A percentile compares a stretch with the other conserved stretches of the same genome.
Conservation (phyloP, 1,140 invertebrate genomes). For the Leucophenga varia region DNA sequence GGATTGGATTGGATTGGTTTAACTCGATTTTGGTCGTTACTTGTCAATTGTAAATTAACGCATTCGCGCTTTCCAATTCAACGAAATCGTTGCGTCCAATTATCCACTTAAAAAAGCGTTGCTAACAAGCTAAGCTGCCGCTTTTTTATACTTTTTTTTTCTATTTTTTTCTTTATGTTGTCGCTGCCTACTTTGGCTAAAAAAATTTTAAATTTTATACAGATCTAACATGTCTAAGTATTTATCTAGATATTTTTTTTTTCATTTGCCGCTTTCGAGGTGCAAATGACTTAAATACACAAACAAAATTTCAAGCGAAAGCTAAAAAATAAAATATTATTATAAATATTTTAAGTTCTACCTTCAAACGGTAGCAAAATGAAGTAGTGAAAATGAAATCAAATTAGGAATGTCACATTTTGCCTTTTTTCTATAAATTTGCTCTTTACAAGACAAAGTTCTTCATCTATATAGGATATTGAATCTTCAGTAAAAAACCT, state of each 20-base stretch:
- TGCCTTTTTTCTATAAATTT: too few species aligned
- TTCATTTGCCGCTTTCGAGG: background rate
- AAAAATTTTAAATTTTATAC: background rate
- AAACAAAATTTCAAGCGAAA: slow-evolving; percentile 30
- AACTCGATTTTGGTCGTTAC: too few species aligned
- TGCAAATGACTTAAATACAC: background rate
- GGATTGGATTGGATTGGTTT: too few species aligned
- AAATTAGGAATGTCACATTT: slow-evolving; percentile 17
- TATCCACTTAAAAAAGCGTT: slow-evolving; percentile 2
- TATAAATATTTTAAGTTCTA: slow-evolving; percentile 20
- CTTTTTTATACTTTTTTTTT: background rate
- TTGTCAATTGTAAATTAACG: slow-evolving; percentile 50
- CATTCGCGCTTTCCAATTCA: slow-evolving; percentile 43
- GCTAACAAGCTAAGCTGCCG: slow-evolving; percentile 4
- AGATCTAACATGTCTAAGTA: too few species aligned
- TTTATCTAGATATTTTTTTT: background rate
- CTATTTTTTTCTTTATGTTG: slow-evolving; percentile 31
- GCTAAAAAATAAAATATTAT: slow-evolving; percentile 36
- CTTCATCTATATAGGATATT: too few species aligned
- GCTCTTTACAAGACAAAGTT: too few species aligned
- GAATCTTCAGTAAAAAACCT: too few species aligned
- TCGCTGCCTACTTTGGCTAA: background rate
- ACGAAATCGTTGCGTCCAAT: background rate
- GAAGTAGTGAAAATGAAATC: background rate
- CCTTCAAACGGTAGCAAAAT: background rate